These are phyloP conservation scores for Otolemur crassicaudatus DNA, from an alignment of 2,797 vertebrate species.

Conservation along the genomic window DNA sequence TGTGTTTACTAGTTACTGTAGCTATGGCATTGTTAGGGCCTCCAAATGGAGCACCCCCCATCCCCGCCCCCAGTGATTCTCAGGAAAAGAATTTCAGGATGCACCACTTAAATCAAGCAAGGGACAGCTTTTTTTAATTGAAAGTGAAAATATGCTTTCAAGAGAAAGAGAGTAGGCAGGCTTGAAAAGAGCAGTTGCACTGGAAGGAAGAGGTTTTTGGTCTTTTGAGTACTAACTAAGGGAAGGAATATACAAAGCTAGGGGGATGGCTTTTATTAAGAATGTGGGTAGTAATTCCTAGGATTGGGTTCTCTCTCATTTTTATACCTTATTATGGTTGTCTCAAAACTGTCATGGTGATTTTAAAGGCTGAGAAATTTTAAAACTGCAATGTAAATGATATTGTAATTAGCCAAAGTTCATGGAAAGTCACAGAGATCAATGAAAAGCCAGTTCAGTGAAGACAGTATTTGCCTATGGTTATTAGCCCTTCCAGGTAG, in stretches of 20 bases:
- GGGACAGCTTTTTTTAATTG: neutral
- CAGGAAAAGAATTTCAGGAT: neutral
- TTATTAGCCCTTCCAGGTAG: neutral
- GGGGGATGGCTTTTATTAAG: neutral
- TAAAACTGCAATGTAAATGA: neutral
- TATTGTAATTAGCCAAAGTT: neutral
- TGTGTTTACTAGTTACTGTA: neutral
- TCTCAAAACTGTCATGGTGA: neutral
- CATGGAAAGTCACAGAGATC: neutral
- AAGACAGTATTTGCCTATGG: neutral
- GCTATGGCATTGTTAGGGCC: neutral
- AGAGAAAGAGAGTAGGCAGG: neutral
- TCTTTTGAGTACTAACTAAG: neutral
- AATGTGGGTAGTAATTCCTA: neutral
- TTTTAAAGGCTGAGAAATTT: neutral
- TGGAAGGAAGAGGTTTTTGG: neutral
- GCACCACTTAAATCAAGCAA: neutral
- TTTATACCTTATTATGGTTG: neutral
- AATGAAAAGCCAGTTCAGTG: neutral
- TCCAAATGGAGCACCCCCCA: neutral
- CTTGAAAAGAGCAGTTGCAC: neutral
- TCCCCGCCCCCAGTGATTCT: neutral
- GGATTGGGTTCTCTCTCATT: neutral
- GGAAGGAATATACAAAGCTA: neutral
- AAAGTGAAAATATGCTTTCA: neutral